Conservation (phyloP, 2,888 invertebrate species). For the Drosophila emarginata region DNA sequence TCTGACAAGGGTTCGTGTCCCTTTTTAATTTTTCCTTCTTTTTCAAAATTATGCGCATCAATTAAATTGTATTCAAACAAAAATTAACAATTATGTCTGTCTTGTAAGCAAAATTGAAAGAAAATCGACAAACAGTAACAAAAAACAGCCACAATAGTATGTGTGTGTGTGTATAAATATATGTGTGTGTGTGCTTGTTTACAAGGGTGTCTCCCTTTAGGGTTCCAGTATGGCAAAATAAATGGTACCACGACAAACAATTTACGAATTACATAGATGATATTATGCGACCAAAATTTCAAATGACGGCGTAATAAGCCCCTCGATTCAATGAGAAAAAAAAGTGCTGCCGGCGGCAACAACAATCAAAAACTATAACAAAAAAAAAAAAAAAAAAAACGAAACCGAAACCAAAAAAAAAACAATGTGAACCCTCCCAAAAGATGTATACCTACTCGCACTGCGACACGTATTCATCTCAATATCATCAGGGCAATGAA, state of each 20-base stretch:
- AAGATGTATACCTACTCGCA: neutral
- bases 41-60: constrained; percentile 67
- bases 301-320: constrained; percentile 27
- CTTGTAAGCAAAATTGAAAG: constrained; percentile 24
- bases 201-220: too few species aligned
- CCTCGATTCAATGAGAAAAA: neutral
- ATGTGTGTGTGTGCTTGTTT: too few species aligned
- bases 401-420: neutral
- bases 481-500: constrained; percentile 2
- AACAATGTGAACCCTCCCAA: neutral
- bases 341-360: constrained; percentile 7
- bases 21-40: too few species aligned
- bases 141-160: constrained; percentile 1
- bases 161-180: too few species aligned
- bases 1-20: constrained; percentile 58
- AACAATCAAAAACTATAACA: constrained; percentile 26
- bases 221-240: neutral
- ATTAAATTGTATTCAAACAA: constrained; percentile 76
- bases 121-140: constrained; percentile 3
- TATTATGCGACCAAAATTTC: constrained; percentile 17
- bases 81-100: constrained; percentile 68
- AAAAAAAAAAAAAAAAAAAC: neutral
- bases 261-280: constrained; percentile 36
- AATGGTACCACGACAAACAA: constrained; percentile 24
- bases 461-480: constrained; percentile 1